phyloP scores from a whole-genome alignment of 2,888 invertebrate species.

The Polylopha cassiicola region DNA sequence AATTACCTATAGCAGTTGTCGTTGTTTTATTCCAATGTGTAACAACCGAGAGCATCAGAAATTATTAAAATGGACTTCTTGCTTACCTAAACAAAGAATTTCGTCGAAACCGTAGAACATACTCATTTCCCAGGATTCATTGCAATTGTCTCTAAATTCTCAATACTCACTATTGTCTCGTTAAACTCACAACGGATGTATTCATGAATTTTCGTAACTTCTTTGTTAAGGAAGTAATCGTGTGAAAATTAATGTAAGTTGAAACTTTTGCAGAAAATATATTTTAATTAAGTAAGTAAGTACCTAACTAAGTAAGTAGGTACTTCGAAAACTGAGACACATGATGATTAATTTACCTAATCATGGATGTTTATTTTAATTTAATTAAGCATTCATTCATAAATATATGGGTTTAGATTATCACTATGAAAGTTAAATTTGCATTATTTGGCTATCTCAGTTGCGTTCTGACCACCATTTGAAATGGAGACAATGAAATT shows the following conservation, averaged over 20 bases:
- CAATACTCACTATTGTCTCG: constrained; percentile 57
- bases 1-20: no score
- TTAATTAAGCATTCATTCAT: constrained; percentile 24
- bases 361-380: constrained; percentile 6
- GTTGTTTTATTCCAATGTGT: no score
- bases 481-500: no score
- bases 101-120: constrained; percentile 25
- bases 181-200: constrained; percentile 61
- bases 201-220: constrained; percentile 64
- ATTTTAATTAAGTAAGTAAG: constrained; percentile 33
- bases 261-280: constrained; percentile 41
- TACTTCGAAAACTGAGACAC: constrained; percentile 27
- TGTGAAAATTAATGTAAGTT: constrained; percentile 53
- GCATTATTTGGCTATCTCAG: not conserved
- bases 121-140: constrained; percentile 49
- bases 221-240: constrained; percentile 70
- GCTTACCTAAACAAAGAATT: constrained; percentile 10
- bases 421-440: constrained; percentile 29
- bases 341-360: constrained; percentile 23
- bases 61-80: no score
- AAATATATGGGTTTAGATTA: constrained; percentile 21
- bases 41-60: no score
- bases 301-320: no score
- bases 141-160: constrained; percentile 48
- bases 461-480: no score